Base-by-base conservation (phyloP, 2,888 invertebrate genomes). In the Emmelina monodactyla region DNA sequence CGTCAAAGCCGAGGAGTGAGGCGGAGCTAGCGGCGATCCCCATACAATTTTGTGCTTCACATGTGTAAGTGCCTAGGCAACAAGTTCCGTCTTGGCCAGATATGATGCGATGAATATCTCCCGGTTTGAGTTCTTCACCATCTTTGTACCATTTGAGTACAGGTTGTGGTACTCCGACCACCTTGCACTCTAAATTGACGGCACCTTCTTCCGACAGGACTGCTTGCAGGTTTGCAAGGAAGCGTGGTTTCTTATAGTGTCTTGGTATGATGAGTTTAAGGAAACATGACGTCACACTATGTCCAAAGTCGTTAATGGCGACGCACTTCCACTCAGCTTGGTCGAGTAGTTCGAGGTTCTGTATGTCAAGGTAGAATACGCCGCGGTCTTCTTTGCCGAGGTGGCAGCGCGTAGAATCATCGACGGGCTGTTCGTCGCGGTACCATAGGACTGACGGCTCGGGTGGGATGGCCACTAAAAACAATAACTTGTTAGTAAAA, bases 301-400 rank as follows among this genome's bases (percentile, higher is more conserved):
- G 92, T 1, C 94, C 94, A 53, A 88, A 94, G 53, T 94, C 92
- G 58, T 94, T 94, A 38, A 88, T 86, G 5, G 92, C 93, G 2
- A 94, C 88, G 58, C 93, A 94, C 62, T 93, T 94, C 94, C 94
- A 94, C 58, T 94, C 93, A 0, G 92, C 92, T 69, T 93, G 92
- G 59, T 94, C 94, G 38, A 87, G 81, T 52, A 93, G 87, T 63
- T 93, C 92, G 1, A 93, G 81, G 39, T 83, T 83, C 35, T 82
- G 82, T 25, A 94, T 85, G 51, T 90, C 87, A 42, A 94, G 76
- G 55, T 85, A 85, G 61, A 87, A 91, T 11, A 83, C 75, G 13
- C 92, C 92, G 28, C 86, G 78, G 14, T 87, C 85, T 55, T 91
- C 91, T 35, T 83, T 83, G 34, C 76, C 82, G 29, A 87, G 81